Evolutionary conservation across 1,140 invertebrate species (phyloP).

Genomic region (Cotesia glomerata): DNA sequence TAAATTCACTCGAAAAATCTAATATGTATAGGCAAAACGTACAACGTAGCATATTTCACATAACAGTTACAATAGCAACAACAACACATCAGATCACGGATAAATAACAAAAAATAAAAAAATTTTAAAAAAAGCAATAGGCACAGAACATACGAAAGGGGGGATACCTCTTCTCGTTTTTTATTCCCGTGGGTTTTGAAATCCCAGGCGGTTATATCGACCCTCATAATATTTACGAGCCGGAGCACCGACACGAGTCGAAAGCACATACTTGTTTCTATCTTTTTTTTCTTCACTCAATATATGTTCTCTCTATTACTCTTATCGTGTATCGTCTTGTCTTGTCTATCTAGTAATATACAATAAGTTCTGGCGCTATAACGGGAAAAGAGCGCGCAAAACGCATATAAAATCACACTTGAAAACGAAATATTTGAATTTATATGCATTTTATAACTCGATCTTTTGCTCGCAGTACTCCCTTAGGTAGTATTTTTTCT

Average conservation of each 20-base stretch:
- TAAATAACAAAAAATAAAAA: neutral
- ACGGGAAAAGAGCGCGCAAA: conserved; percentile 40
- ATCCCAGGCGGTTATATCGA: conserved; percentile 59
- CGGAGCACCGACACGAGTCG: conserved; percentile 36
- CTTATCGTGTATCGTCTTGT: conserved; percentile 1
- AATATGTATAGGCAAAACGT: no score
- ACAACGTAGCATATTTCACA: no score
- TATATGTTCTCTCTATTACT: conserved; percentile 13
- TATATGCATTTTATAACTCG: conserved; percentile 40
- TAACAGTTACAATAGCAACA: no score
- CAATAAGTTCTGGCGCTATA: conserved; percentile 10
- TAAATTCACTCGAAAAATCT: no score
- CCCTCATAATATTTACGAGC: conserved; percentile 59
- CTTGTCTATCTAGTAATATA: neutral
- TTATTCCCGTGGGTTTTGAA: conserved; percentile 45
- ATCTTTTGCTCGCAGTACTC: neutral
- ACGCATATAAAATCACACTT: conserved; percentile 57
- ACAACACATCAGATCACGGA: neutral
- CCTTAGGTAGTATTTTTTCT: conserved; percentile 30
- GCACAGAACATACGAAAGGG: neutral
- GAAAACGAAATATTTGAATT: conserved; percentile 54
- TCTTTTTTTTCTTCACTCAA: conserved; percentile 18
- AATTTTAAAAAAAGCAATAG: neutral
- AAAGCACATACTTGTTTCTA: neutral
- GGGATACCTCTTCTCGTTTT: neutral